These are phyloP conservation scores for Hartigia nigra DNA, from an alignment of 2,888 invertebrate species.

Conservation along the genomic window DNA sequence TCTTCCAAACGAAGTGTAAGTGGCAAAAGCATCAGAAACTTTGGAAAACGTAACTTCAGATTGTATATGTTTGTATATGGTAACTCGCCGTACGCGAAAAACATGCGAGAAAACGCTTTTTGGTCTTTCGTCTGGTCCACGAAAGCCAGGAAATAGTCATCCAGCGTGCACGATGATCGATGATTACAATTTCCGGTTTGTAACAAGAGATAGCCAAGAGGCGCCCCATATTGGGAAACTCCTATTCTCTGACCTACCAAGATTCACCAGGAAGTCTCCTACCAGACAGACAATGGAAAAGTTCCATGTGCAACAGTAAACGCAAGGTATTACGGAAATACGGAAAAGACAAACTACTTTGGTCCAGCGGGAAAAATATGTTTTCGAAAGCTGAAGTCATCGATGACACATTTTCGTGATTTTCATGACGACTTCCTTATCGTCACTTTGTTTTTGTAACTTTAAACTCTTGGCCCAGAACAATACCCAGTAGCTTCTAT, in stretches of 20 bases:
- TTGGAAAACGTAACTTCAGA: background rate
- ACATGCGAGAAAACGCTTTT: background rate
- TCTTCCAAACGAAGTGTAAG: background rate
- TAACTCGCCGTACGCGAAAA: background rate
- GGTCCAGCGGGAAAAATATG: background rate
- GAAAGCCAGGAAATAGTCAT: background rate
- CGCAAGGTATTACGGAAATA: background rate
- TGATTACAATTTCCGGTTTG: background rate
- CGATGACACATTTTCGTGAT: background rate
- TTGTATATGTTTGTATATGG: background rate
- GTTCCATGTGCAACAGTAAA: background rate
- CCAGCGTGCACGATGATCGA: background rate
- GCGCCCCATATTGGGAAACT: background rate
- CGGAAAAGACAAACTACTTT: background rate
- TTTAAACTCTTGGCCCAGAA: background rate
- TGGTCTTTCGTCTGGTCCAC: background rate
- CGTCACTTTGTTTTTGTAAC: background rate
- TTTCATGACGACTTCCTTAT: background rate
- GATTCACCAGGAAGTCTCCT: background rate
- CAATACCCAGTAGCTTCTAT: background rate
- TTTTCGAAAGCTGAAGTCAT: background rate
- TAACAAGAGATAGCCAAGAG: background rate
- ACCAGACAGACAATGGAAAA: background rate
- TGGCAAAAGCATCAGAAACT: background rate
- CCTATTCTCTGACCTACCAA: background rate